Conservation (phyloP, 2,113 vertebrate genomes). For the Paramormyrops kingsleyae region DNA sequence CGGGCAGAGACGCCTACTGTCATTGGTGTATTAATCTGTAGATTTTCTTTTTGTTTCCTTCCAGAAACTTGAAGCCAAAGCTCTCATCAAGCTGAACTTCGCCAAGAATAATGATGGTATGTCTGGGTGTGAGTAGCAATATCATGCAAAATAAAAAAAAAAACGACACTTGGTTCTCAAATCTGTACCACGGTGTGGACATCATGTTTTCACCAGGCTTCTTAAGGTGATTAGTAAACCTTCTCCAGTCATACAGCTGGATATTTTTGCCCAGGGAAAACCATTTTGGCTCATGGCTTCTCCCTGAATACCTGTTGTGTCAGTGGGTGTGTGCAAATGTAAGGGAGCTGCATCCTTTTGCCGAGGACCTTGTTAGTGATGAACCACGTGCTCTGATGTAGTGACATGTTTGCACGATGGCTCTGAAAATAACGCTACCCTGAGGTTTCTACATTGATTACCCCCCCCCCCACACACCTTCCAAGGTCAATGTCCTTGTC, state of each 20-base stretch:
- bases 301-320: not conserved
- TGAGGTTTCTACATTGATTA: not conserved
- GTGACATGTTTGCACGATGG: not conserved
- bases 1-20: no score
- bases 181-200: not conserved
- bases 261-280: not conserved
- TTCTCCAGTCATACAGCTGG: not conserved
- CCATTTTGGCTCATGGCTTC: not conserved
- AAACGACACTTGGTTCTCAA: not conserved
- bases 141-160: not conserved
- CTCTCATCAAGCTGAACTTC: conserved; percentile 87
- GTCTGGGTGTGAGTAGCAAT: conserved; percentile 13
- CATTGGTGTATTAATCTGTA: not conserved
- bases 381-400: not conserved
- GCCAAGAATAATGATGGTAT: conserved; percentile 90
- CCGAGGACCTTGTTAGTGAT: not conserved
- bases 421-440: not conserved
- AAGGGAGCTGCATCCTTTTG: not conserved
- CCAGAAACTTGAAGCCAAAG: conserved; percentile 88
- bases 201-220: not conserved
- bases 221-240: not conserved
- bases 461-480: not conserved
- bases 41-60: not conserved
- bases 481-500: not conserved
- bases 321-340: not conserved